phyloP scores from a whole-genome alignment of 2,888 invertebrate species.

The Acrobasis consociella region DNA sequence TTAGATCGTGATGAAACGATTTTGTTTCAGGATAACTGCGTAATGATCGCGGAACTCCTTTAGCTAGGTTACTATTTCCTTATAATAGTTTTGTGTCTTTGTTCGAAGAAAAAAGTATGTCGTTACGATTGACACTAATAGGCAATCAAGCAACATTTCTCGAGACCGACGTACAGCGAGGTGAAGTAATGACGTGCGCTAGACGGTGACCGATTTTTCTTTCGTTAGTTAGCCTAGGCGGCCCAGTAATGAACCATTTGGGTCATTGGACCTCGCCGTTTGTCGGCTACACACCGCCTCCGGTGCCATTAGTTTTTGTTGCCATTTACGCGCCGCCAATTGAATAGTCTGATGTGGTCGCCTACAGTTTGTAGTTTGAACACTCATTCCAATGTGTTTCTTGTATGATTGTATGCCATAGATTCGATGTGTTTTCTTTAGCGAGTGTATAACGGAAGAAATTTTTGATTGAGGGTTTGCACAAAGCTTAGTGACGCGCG shows the following conservation, averaged over 20 bases:
- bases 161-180: slow-evolving; percentile 30
- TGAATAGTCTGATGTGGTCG: slow-evolving; percentile 60
- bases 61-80: slow-evolving; percentile 2
- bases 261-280: slow-evolving; percentile 81
- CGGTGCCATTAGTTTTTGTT: slow-evolving; percentile 68
- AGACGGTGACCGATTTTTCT: slow-evolving; percentile 70
- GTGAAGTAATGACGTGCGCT: slow-evolving; percentile 40
- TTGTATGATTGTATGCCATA: slow-evolving; percentile 34
- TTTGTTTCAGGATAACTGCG: slow-evolving; percentile 18
- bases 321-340: slow-evolving; percentile 62
- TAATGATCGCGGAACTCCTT: slow-evolving; percentile 8
- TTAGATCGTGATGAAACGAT: slow-evolving; percentile 35
- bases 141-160: slow-evolving; percentile 36
- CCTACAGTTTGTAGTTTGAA: slow-evolving; percentile 52
- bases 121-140: slow-evolving; percentile 44
- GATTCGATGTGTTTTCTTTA: slow-evolving; percentile 42
- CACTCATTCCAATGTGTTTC: slow-evolving; percentile 34
- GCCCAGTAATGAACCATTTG: slow-evolving; percentile 76
- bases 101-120: slow-evolving; percentile 31
- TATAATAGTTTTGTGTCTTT: background rate
- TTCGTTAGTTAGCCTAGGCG: slow-evolving; percentile 66
- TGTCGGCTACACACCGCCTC: slow-evolving; percentile 61
- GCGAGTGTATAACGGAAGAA: slow-evolving; percentile 42
- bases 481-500: slow-evolving; percentile 41
- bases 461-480: slow-evolving; percentile 41